A percentile compares a stretch with the other conserved stretches of the same genome.
These are phyloP conservation scores for Stichopus horrens DNA, from an alignment of 53 echinoderm and acorn worm genomes.

Conservation along the genomic window DNA sequence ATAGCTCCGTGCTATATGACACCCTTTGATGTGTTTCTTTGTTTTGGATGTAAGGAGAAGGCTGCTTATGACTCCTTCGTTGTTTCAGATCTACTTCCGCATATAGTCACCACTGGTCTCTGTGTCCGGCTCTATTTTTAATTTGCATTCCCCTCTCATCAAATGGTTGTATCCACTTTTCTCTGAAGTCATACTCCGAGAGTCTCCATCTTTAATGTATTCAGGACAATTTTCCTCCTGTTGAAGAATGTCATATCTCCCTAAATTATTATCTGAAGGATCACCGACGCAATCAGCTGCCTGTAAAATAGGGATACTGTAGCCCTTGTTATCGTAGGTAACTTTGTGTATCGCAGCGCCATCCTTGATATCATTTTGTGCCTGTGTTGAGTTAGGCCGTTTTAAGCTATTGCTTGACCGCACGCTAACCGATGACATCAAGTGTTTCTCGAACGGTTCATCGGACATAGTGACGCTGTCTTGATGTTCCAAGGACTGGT, in stretches of 20 bases:
- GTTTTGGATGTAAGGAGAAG: not conserved
- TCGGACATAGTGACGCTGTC: not conserved
- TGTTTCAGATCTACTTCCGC: not conserved
- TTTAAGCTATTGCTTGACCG: too few relatives aligned
- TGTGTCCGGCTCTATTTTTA: not conserved
- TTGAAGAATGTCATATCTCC: too few relatives aligned
- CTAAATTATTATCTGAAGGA: not conserved
- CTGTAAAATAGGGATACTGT: slow-evolving; percentile 7
- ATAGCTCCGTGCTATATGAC: not conserved
- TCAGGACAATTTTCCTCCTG: not conserved
- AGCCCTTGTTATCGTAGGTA: not conserved
- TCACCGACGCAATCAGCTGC: not conserved
- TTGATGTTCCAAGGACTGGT: slow-evolving; percentile 34
- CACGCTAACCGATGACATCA: not conserved
- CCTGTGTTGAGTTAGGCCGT: not conserved
- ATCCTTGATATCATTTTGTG: not conserved
- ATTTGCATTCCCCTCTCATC: not conserved
- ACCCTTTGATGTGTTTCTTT: too few relatives aligned
- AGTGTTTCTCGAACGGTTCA: not conserved
- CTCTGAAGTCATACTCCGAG: not conserved
- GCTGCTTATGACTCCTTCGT: not conserved
- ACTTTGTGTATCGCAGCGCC: not conserved
- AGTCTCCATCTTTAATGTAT: not conserved
- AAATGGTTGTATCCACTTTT: slow-evolving; percentile 21
- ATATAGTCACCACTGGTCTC: slow-evolving; percentile 9